Evolutionary conservation across 2,113 vertebrate species (phyloP).

Genomic region (Cricetomys ansorgei): DNA sequence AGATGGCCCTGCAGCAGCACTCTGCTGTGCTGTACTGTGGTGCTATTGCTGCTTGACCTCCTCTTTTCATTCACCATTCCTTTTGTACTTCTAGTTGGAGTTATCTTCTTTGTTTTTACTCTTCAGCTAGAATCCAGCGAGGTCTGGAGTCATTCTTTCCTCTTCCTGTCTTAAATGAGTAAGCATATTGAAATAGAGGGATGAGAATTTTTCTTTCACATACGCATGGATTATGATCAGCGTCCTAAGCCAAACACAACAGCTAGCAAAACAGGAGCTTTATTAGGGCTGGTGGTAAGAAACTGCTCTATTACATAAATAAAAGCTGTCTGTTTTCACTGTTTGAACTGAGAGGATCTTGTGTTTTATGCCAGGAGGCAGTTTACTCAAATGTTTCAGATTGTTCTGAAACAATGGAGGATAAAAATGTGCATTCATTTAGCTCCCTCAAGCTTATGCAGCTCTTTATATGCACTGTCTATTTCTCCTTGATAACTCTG

Average conservation of each 20-base stretch:
- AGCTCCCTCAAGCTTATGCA: neutral
- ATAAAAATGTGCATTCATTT: neutral
- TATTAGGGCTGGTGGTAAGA: neutral
- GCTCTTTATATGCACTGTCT: neutral
- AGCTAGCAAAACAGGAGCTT: neutral
- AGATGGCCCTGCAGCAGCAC: neutral
- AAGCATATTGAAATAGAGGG: neutral
- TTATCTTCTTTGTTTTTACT: slow-evolving; percentile 19
- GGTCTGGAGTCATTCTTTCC: neutral
- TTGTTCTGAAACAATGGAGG: neutral
- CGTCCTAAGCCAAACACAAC: neutral
- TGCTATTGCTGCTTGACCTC: neutral
- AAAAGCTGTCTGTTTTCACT: neutral
- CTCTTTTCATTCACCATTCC: slow-evolving; percentile 42
- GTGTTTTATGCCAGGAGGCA: neutral
- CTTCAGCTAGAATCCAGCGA: neutral
- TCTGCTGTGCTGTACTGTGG: slow-evolving; percentile 5
- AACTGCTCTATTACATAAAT: neutral
- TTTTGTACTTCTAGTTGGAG: neutral
- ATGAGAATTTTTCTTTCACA: slow-evolving; percentile 29
- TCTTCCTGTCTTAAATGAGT: neutral
- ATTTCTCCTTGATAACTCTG: neutral
- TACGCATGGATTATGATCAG: neutral
- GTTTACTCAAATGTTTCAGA: neutral
- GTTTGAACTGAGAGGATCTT: slow-evolving; percentile 10